Conservation (phyloP, 2,888 invertebrate species). For the Magallana nippona region DNA sequence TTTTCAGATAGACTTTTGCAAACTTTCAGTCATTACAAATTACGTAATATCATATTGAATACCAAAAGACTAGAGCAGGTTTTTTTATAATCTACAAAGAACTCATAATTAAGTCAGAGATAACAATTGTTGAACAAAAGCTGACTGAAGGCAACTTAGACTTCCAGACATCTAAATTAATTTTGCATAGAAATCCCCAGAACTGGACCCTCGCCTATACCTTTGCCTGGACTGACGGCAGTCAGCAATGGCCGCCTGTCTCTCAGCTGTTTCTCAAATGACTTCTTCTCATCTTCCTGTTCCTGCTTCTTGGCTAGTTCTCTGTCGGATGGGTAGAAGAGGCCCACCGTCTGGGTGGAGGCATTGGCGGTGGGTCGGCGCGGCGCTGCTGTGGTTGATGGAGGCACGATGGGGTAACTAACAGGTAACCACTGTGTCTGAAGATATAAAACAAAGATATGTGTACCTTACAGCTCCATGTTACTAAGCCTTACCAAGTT, state of each 20-base stretch:
- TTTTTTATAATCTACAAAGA: too few relatives aligned
- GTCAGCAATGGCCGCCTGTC: conserved; percentile 78
- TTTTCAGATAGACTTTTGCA: too few relatives aligned
- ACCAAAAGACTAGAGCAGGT: too few relatives aligned
- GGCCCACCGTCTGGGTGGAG: conserved; percentile 79
- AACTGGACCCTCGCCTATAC: conserved; percentile 54
- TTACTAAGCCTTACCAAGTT: too few relatives aligned
- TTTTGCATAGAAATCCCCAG: background rate
- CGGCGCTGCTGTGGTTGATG: conserved; percentile 46
- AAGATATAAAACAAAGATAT: background rate
- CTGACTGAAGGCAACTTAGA: too few relatives aligned
- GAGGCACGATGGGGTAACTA: conserved; percentile 57
- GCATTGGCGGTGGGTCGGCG: conserved; percentile 60
- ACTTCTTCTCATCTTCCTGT: conserved; percentile 73
- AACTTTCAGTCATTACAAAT: too few relatives aligned
- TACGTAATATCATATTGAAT: too few relatives aligned
- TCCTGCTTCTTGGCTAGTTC: conserved; percentile 73
- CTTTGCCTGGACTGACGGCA: conserved; percentile 79
- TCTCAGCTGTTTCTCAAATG: conserved; percentile 75
- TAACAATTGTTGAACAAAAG: too few relatives aligned
- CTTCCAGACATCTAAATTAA: too few relatives aligned
- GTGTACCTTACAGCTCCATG: background rate
- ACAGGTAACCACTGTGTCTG: conserved; percentile 69
- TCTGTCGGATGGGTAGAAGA: conserved; percentile 79
- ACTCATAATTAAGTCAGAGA: too few relatives aligned